These are phyloP conservation scores for Catharus fuscescens DNA, from an alignment of 2,113 vertebrate species.

Conservation along the genomic window DNA sequence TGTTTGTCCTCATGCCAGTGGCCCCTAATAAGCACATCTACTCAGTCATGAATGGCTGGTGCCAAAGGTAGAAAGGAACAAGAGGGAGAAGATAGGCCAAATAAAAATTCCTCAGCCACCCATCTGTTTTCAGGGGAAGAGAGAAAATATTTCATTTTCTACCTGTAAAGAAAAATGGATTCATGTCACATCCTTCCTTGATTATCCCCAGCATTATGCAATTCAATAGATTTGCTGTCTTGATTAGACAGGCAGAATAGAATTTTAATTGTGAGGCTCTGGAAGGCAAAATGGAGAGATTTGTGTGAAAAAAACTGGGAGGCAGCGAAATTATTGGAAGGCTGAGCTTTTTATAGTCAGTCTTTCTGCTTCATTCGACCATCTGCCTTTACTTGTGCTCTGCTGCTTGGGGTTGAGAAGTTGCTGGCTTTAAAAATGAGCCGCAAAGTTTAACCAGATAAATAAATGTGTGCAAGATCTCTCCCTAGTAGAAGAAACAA, in stretches of 20 bases:
- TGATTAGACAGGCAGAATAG: conserved; percentile 70
- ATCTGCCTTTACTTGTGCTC: conserved; percentile 63
- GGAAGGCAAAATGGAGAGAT: conserved; percentile 58
- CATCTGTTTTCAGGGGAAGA: conserved; percentile 7
- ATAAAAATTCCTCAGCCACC: not conserved
- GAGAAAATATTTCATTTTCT: conserved; percentile 57
- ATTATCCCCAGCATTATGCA: conserved; percentile 68
- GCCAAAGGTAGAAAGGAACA: not conserved
- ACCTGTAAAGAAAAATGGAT: conserved; percentile 64
- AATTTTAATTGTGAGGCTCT: conserved; percentile 69
- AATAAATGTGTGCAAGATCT: conserved; percentile 53
- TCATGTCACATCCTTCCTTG: conserved; percentile 68
- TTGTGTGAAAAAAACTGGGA: conserved; percentile 41
- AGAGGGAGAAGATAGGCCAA: not conserved
- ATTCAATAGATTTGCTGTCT: conserved; percentile 70
- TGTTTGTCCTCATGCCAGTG: not conserved
- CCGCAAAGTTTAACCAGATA: conserved; percentile 52
- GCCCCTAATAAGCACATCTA: not conserved
- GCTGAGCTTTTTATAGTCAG: conserved; percentile 60
- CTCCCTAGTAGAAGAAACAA: conserved; percentile 1
- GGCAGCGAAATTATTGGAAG: conserved; percentile 36
- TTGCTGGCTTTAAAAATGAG: conserved; percentile 60
- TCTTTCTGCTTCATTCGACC: conserved; percentile 48
- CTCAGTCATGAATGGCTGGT: not conserved
- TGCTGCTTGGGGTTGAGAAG: conserved; percentile 59